phyloP scores from a whole-genome alignment of 2,113 vertebrate genomes.

The Balaeniceps rex region DNA sequence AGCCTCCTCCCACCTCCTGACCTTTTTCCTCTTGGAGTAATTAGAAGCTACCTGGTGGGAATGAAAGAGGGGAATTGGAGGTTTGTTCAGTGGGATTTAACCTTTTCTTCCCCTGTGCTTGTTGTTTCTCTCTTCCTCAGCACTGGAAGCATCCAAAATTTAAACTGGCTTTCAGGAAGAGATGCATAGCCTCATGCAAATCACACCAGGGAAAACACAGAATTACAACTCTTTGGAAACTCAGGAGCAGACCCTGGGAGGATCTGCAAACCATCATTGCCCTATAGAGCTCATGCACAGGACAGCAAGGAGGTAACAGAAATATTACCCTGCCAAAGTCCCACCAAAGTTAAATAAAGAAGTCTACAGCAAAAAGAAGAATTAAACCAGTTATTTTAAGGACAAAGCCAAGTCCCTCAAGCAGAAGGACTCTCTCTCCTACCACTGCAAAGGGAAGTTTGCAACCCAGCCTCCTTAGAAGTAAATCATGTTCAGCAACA shows the following conservation, averaged over 20 bases:
- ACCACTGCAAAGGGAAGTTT: fast-evolving
- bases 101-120: neutral
- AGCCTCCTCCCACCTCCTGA: neutral
- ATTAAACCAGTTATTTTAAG: neutral
- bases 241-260: neutral
- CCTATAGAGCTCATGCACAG: fast-evolving
- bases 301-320: too few relatives aligned
- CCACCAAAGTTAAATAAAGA: neutral
- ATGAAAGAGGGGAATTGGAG: neutral
- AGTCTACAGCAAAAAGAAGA: neutral
- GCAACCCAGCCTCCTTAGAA: neutral
- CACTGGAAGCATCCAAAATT: neutral
- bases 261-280: neutral
- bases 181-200: neutral
- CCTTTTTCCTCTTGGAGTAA: neutral
- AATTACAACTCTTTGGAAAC: neutral
- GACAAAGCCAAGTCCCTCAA: neutral
- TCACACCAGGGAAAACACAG: neutral
- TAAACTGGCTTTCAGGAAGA: neutral
- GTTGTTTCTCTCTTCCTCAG: neutral
- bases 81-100: neutral
- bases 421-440: neutral
- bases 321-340: neutral
- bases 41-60: constrained; percentile 22
- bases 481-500: neutral